These are phyloP conservation scores for Chaetogeoica ovagalla DNA, from an alignment of 2,888 invertebrate species.

Conservation along the genomic window DNA sequence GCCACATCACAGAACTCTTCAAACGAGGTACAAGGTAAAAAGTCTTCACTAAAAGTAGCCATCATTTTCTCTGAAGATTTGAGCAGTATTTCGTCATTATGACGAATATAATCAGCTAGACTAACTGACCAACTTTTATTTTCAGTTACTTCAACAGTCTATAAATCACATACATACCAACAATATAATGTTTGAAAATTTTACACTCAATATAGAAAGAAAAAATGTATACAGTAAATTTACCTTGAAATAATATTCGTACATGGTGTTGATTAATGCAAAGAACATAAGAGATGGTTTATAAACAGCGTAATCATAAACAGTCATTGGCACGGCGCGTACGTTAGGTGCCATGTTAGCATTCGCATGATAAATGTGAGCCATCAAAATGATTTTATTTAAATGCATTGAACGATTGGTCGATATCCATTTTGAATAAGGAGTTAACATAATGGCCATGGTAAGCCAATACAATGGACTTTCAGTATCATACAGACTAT, in stretches of 20 bases:
- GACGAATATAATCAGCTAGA: constrained; percentile 89
- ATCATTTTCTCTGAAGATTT: constrained; percentile 86
- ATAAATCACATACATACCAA: constrained; percentile 57
- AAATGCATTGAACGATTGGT: constrained; percentile 72
- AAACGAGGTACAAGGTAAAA: constrained; percentile 86
- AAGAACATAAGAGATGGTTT: constrained; percentile 81
- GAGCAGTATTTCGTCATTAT: constrained; percentile 87
- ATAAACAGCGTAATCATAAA: constrained; percentile 77
- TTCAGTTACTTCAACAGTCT: constrained; percentile 70
- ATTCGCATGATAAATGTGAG: constrained; percentile 73
- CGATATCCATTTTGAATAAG: constrained; percentile 74
- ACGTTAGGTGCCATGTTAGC: constrained; percentile 60
- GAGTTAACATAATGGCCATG: constrained; percentile 77
- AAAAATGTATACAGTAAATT: constrained; percentile 55
- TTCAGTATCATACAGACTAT: constrained; percentile 86
- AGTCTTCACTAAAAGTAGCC: constrained; percentile 80
- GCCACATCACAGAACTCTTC: constrained; percentile 91
- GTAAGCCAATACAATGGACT: constrained; percentile 87
- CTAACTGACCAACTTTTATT: constrained; percentile 88
- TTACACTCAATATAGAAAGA: neutral
- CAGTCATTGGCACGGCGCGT: constrained; percentile 61
- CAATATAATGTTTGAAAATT: constrained; percentile 42
- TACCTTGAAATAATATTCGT: constrained; percentile 84
- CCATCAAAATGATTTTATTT: constrained; percentile 74
- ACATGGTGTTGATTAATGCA: constrained; percentile 82